Evolutionary conservation across 2,113 vertebrate genomes (phyloP).

Genomic region (Mesoclemmys tuberculata): DNA sequence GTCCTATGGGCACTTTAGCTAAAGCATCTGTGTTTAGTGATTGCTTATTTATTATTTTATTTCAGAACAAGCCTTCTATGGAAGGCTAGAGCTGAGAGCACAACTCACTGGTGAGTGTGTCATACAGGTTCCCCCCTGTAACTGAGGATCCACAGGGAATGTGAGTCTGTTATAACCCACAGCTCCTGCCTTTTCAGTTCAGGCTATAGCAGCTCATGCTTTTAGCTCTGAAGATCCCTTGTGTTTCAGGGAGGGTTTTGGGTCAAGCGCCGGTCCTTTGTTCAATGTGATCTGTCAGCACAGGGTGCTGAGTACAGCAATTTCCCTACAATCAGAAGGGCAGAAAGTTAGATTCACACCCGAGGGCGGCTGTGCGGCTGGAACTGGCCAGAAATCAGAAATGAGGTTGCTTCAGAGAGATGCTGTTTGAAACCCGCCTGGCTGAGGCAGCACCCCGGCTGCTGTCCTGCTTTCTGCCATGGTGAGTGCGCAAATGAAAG

Average conservation of each 20-base stretch:
- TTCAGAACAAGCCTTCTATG: neutral
- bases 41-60: neutral
- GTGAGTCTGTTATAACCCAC: neutral
- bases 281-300: neutral
- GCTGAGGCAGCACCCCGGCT: neutral
- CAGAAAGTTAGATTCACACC: constrained; percentile 18
- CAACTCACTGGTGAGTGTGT: neutral
- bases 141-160: neutral
- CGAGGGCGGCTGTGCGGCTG: neutral
- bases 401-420: neutral
- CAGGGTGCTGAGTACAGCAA: neutral
- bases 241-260: neutral
- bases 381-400: neutral
- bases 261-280: neutral
- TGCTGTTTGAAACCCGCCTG: neutral
- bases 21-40: neutral
- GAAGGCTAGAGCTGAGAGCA: neutral
- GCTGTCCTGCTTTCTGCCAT: accelerated
- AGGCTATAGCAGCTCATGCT: neutral
- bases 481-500: accelerated
- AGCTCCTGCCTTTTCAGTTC: neutral
- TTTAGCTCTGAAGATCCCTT: neutral
- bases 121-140: neutral
- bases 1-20: neutral
- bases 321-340: neutral